These are phyloP conservation scores for Poeciliopsis gracilis DNA, from an alignment of 2,797 vertebrate genomes.

Conservation along the genomic window DNA sequence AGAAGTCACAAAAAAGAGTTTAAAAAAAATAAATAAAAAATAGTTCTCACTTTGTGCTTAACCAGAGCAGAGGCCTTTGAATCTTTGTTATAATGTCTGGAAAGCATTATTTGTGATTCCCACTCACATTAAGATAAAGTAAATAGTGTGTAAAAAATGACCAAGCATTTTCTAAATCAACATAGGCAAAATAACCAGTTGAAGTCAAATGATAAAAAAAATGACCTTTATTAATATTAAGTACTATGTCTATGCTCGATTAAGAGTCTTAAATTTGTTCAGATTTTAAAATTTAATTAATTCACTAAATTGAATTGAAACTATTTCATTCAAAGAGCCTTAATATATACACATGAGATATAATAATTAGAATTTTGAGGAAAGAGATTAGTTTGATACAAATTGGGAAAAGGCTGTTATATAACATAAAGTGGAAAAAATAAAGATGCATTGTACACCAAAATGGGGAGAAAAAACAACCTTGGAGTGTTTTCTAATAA, in stretches of 20 bases:
- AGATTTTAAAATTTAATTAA: too few species aligned
- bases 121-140: conserved; percentile 36
- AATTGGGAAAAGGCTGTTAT: too few species aligned
- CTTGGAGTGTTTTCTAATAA: background rate
- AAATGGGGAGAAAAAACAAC: background rate
- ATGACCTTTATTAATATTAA: background rate
- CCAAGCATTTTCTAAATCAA: background rate
- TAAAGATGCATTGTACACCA: background rate
- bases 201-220: background rate
- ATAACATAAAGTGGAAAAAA: too few species aligned
- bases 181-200: background rate
- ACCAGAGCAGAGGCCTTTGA: conserved; percentile 17
- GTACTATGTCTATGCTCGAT: too few species aligned
- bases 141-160: conserved; percentile 2
- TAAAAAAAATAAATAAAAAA: background rate
- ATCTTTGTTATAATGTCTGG: conserved; percentile 51
- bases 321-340: too few species aligned
- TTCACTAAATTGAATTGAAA: too few species aligned
- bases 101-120: conserved; percentile 48
- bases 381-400: too few species aligned
- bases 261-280: too few species aligned
- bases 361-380: too few species aligned
- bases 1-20: background rate
- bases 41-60: conserved; percentile 19
- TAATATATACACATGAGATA: too few species aligned